A percentile compares a stretch with the other conserved stretches of the same genome.
Conservation (phyloP, 1,140 invertebrate genomes). For the Drosophila seguyi region DNA sequence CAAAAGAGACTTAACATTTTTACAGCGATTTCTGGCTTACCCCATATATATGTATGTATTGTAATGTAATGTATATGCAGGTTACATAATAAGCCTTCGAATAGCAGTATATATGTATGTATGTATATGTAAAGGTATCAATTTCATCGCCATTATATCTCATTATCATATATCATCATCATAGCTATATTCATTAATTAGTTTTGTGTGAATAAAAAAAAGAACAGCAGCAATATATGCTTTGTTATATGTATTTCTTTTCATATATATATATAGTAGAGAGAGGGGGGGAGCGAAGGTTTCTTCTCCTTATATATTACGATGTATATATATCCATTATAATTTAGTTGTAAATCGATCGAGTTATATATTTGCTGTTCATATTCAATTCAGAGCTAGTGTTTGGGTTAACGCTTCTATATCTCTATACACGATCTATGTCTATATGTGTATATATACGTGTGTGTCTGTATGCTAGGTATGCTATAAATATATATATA, state of each 20-base stretch:
- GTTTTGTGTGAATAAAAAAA: constrained; percentile 16
- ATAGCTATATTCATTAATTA: constrained; percentile 22
- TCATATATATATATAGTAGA: constrained; percentile 11
- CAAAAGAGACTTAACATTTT: not conserved
- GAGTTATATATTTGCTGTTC: constrained; percentile 38
- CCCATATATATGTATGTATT: no score
- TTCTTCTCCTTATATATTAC: constrained; percentile 17
- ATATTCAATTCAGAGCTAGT: constrained; percentile 53
- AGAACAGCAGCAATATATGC: constrained; percentile 45
- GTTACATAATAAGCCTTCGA: constrained; percentile 36
- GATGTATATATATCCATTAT: constrained; percentile 33
- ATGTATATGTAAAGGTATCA: constrained; percentile 27
- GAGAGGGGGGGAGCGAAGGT: not conserved
- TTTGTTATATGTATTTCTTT: constrained; percentile 15
- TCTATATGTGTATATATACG: constrained; percentile 1
- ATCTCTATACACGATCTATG: constrained; percentile 32
- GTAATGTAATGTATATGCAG: not conserved
- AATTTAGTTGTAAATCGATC: constrained; percentile 51
- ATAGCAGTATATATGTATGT: constrained; percentile 19
- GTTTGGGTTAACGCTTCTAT: constrained; percentile 37
- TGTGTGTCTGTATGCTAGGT: constrained; percentile 12
- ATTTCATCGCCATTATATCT: constrained; percentile 28
- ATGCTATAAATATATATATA: constrained; percentile 40
- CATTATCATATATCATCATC: not conserved
- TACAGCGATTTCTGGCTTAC: constrained; percentile 4